Evolutionary conservation across 2,797 vertebrate genomes (phyloP), one percentile per base, ranked within the genome.

Genomic region (Cyclura pinguis): DNA sequence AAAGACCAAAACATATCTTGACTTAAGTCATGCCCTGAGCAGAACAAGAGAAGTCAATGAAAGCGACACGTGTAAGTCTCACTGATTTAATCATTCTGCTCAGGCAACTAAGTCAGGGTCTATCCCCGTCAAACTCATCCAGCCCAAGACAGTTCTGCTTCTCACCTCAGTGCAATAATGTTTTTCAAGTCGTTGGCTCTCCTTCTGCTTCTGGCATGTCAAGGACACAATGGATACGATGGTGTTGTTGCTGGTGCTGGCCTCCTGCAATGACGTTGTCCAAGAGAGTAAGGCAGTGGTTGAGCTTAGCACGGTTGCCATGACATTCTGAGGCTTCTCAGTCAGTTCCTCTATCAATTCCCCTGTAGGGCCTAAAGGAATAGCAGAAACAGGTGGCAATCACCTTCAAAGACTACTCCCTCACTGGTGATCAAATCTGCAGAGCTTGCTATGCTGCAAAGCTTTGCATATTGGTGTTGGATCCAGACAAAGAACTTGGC

Each of bases 121-220:
- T 27, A 62, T 42, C 29, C 8, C 9, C 9, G 22, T 9, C 59
- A n/a, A 32, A n/a, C 27, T 57, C 62, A 87, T 14, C 3, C 32
- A 47, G 18, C 38, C 47, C 14, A 86, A 86, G 2, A 3, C 0
- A 0, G 1, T 3, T 5, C 13, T 0, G 0, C 1, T 38, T 42
- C 89, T 95, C 94, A 99, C 99, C 98, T 99, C 97, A 1, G 95
- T 97, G 96, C 99, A 99, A 96, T 98, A 99, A 24, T 97, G 97
- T 87, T 94, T 98, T 94, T 99, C 99, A 94, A 99, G 98, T 93
- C 98, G 97, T 96, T 99, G 99, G 88, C 97, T 98, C 74, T 97
- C 97, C 86, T 98, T 98, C 38, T 98, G 98, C 20, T 98, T 98
- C 89, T 97, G 97, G 93, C 99, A 99, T 77, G 99, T 99, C 42